Percentiles rank a stretch among this genome's conserved stretches.
Evolutionary conservation across 2,113 vertebrate genomes (phyloP).

Genomic region (Cervus canadensis): DNA sequence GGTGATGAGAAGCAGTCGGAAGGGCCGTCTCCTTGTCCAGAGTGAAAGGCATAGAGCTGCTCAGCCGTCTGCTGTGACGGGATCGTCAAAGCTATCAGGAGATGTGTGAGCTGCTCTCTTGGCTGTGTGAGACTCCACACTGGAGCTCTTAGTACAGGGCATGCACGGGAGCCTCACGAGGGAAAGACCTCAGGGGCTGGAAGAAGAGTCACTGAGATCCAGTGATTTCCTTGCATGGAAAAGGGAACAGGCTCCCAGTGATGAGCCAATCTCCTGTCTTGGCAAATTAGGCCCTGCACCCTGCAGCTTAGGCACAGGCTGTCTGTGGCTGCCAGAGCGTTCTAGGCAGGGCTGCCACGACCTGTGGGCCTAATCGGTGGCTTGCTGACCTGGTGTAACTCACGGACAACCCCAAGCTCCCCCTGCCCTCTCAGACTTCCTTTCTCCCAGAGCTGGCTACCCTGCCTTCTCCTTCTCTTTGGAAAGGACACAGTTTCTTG

Average conservation of each 20-base stretch:
- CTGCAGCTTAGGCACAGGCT: not conserved
- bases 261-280: not conserved
- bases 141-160: accelerated
- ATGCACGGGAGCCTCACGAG: not conserved
- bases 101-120: not conserved
- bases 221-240: not conserved
- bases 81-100: not conserved
- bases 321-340: not conserved
- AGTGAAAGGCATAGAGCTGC: not conserved
- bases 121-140: not conserved
- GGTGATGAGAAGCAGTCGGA: not conserved
- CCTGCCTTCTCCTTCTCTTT: not conserved
- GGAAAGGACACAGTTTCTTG: not conserved
- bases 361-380: not conserved
- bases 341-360: not conserved
- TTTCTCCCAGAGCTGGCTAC: not conserved
- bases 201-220: not conserved
- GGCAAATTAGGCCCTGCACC: not conserved
- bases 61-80: not conserved
- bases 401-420: not conserved
- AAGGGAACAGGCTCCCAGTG: not conserved
- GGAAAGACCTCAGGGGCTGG: not conserved
- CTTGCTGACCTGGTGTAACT: not conserved
- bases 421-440: not conserved
- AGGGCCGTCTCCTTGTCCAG: not conserved